Conservation (phyloP, 2,113 vertebrate genomes). For the Siniperca chuatsi region DNA sequence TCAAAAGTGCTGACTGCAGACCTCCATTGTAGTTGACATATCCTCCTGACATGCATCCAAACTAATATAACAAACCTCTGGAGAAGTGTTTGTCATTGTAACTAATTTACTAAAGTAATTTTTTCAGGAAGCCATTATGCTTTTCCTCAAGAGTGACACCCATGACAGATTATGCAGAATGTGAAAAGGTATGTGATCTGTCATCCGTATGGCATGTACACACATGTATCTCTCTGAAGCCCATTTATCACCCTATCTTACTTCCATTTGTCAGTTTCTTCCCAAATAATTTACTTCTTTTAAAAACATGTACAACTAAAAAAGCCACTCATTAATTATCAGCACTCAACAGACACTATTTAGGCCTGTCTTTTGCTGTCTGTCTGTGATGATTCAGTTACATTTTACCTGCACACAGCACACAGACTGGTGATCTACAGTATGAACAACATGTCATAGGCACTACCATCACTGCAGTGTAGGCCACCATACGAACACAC, state of each 20-base stretch:
- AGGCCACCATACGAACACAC: background rate
- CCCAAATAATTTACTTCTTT: background rate
- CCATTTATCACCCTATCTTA: background rate
- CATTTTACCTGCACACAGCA: background rate
- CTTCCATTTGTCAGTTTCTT: background rate
- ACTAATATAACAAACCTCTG: background rate
- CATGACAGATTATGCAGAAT: background rate
- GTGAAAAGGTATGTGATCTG: conserved; percentile 18
- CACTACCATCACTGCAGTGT: background rate
- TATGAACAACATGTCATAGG: background rate
- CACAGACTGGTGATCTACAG: background rate
- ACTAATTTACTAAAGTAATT: background rate
- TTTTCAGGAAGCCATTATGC: background rate
- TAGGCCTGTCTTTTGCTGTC: background rate
- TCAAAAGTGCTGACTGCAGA: background rate
- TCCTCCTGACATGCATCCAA: background rate
- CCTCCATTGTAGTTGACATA: background rate
- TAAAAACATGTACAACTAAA: background rate
- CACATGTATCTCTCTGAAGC: background rate
- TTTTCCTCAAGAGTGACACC: conserved; percentile 7
- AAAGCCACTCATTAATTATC: background rate
- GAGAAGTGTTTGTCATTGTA: background rate
- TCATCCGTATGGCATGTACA: conserved; percentile 35
- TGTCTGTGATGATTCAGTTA: conserved; percentile 4
- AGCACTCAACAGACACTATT: background rate